Base-by-base conservation (phyloP, 2,113 vertebrate genomes). In the Corythornis madagascariensis region DNA sequence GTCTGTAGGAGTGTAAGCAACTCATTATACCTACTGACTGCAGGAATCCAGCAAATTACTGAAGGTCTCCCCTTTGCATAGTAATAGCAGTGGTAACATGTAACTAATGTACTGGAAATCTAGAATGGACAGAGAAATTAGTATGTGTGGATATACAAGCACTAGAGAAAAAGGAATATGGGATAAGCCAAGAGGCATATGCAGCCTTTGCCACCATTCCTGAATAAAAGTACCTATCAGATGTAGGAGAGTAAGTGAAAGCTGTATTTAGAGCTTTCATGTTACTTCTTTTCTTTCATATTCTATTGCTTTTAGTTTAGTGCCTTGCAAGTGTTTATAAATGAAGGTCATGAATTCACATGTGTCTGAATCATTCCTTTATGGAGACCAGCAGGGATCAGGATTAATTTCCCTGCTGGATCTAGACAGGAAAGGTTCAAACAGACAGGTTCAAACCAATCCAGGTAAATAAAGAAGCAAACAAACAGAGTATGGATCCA, bases 81-180 rank as follows among this genome's bases (percentile, higher is more conserved):
- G 67, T 88, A 92, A 55, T 87, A 93, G 78, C 71, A 88, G 60
- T 83, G 53, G 69, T 89, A 91, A 89, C 60, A 50, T 80, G 60
- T n/a, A 91, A 89, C 94, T 91, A 91, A 91, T 89, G 64, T 92
- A 63, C 72, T 66, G 79, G 63, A 95, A 96, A 91, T 85, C 50
- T 77, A 55, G 64, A 78, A 21, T 76, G 78, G 20, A 77, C 85
- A 92, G 59, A 76, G 72, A 85, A 88, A 89, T 94, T 80, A 88
- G 63, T 69, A 83, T 85, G 72, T 88, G 53, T 85, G 72, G 85
- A 53, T 52, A 79, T 83, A 63, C 82, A 94, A 26, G 33, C 28
- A 45, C 72, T 26, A 66, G 25, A 83, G 50, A 69, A 87, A 77
- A 67, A 65, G 45, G 38, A 79, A 25, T 47, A 13, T 66, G 75